Conservation (phyloP, 1,140 invertebrate genomes). For the Nomia melanderi region DNA sequence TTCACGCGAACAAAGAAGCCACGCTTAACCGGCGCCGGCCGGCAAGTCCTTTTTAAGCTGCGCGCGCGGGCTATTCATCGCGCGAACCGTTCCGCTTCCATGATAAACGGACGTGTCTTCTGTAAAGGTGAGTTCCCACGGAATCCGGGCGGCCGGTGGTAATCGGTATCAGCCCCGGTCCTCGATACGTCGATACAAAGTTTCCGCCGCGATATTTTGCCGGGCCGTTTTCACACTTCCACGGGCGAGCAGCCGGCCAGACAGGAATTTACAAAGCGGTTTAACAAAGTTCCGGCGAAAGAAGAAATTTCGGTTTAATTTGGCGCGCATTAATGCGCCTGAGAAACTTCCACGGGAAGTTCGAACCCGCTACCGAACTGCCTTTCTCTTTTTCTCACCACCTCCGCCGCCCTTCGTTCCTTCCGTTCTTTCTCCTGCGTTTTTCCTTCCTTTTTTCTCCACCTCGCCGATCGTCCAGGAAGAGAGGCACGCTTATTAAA, state of each 20-base stretch:
- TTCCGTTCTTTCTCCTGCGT: background rate
- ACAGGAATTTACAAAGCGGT: constrained; percentile 65
- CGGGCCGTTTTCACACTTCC: constrained; percentile 45
- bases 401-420: background rate
- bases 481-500: constrained; percentile 37
- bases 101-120: background rate
- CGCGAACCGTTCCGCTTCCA: background rate
- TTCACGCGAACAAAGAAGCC: constrained; percentile 24
- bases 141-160: background rate
- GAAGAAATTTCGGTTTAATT: constrained; percentile 66
- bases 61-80: background rate
- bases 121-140: background rate
- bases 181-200: constrained; percentile 45
- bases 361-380: constrained; percentile 25
- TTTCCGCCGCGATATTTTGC: constrained; percentile 41
- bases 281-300: constrained; percentile 56
- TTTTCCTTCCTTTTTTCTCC: background rate
- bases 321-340: constrained; percentile 65
- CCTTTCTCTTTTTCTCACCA: constrained; percentile 1
- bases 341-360: constrained; percentile 57
- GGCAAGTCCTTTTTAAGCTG: constrained; percentile 1
- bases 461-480: constrained; percentile 8
- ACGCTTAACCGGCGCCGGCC: constrained; percentile 1
- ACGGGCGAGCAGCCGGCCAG: constrained; percentile 35
- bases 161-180: background rate